A percentile compares a stretch with the other conserved stretches of the same genome.
Conservation (phyloP, 2,113 vertebrate genomes). For the Gadus macrocephalus region DNA sequence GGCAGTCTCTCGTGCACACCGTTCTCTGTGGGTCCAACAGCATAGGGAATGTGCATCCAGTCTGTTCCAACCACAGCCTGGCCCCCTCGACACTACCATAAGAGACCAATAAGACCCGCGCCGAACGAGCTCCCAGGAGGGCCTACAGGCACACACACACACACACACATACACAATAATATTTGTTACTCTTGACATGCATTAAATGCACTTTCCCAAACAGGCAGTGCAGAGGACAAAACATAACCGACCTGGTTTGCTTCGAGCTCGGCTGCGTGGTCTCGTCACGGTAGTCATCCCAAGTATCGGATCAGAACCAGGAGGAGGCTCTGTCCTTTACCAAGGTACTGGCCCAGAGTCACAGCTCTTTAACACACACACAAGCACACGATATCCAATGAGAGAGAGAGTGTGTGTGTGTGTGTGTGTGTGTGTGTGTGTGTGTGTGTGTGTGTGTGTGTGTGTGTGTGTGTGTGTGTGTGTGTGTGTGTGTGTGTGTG, state of each 20-base stretch:
- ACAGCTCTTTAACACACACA: conserved; percentile 42
- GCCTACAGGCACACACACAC: conserved; percentile 31
- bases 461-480: not conserved
- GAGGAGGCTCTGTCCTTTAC: conserved; percentile 58
- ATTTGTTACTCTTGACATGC: not conserved
- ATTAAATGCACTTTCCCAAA: not conserved
- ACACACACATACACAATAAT: not conserved
- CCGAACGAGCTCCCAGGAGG: conserved; percentile 56
- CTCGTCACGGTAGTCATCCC: conserved; percentile 70
- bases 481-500: not conserved
- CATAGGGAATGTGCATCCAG: conserved; percentile 56
- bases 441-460: not conserved
- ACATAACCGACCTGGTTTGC: conserved; percentile 45
- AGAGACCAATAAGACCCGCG: conserved; percentile 62
- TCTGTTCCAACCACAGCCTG: conserved; percentile 63
- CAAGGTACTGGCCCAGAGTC: conserved; percentile 56
- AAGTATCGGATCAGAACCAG: conserved; percentile 70
- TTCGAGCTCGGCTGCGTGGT: conserved; percentile 69
- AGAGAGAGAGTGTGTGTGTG: not conserved
- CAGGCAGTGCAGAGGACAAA: not conserved
- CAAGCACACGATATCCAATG: not conserved
- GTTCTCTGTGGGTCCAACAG: conserved; percentile 62
- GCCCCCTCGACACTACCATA: conserved; percentile 61
- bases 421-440: not conserved
- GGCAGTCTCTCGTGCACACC: conserved; percentile 13